Evolutionary conservation across 2,888 invertebrate species (phyloP), one percentile per base, ranked within the genome.

Genomic region (Drosophila emarginata): DNA sequence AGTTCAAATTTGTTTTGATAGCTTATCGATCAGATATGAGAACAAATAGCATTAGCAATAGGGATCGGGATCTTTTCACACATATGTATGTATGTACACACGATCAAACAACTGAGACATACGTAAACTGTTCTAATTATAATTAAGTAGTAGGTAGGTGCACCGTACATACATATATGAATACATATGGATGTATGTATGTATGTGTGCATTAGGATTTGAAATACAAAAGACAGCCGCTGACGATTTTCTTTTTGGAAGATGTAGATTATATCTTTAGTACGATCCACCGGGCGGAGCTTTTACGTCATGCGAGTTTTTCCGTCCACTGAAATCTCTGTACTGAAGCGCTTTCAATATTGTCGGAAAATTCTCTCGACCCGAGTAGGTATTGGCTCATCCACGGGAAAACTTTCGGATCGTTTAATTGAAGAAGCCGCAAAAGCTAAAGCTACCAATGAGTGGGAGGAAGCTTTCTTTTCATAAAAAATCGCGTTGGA

Each of bases 221-320:
- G 45, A 28, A 54, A 54, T 18, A 54, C 54, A 54, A 54, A 54
- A 28, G 54, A 54, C 54, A 28, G 32, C 36, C 54, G 54, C 54
- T 54, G 54, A 15, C 36, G 36, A 54, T 54, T 54, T 54, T 54
- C 54, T 54, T 54, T 54, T 36, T 54, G 54, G 54, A 36, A 61
- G 54, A 61, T 45, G 61, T 61, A 54, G 61, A 53, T 66, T 73
- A 40, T 73, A 50, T 67, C 61, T 61, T 50, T 58, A 67, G 54
- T 57, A 69, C 67, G 39, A 40, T 57, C 39, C 2, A 64, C 67
- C 64, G 39, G 50, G 62, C 53, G 37, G 58, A 78, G 78, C 79
- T 78, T 78, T 78, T 50, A 59, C 64, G 64, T 59, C 51, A 45
- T 61, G 61, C 64, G 73, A 68, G 78, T 64, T 69, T 78, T 57